Base-by-base conservation (phyloP, 2,797 vertebrate species). In the Anniella stebbinsi region DNA sequence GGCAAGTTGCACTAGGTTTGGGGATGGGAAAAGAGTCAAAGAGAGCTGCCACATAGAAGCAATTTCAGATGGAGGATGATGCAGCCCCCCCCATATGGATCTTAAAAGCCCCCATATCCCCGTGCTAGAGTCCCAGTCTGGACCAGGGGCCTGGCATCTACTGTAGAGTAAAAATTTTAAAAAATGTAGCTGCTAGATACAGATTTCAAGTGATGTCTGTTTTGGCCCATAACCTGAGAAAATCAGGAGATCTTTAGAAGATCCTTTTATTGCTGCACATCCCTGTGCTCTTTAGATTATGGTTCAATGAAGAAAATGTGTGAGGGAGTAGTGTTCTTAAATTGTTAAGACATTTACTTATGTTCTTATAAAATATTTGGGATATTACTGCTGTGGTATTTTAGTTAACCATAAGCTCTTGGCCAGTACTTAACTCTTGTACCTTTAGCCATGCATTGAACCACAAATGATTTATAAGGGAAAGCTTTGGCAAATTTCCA, bases 401-500 rank as follows among this genome's bases (percentile, higher is more conserved):
- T 92, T 86, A 87, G 0, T 91, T 36, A 28, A 88, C 3, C 48
- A 81, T 81, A 78, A 21, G 92, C 89, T 92, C 91, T 94, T 92
- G 78, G 76, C 78, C 33, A 66, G 91, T 77, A 45, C 89, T 23
- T 54, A 60, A 11, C 82, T 83, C 89, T 87, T 88, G 2, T 3
- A 91, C 18, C 86, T 91, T 81, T 92, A 92, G 88, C 91, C 76
- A 21, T 84, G 41, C 13, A 7, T 89, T 94, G 83, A 93, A 89
- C 87, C 91, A 9, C 88, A 83, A 91, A 85, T 88, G 87, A 87
- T 8, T 48, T 80, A 60, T 67, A 88, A 25, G 91, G 63, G 2
- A 91, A 87, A 90, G 41, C 83, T 70, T 48, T 88, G 87, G 72
- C 92, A 94, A 94, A 93, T 93, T 80, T 67, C 67, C 41, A 4